phyloP scores from a whole-genome alignment of 1,140 invertebrate genomes.

The Scylla paramamosain region DNA sequence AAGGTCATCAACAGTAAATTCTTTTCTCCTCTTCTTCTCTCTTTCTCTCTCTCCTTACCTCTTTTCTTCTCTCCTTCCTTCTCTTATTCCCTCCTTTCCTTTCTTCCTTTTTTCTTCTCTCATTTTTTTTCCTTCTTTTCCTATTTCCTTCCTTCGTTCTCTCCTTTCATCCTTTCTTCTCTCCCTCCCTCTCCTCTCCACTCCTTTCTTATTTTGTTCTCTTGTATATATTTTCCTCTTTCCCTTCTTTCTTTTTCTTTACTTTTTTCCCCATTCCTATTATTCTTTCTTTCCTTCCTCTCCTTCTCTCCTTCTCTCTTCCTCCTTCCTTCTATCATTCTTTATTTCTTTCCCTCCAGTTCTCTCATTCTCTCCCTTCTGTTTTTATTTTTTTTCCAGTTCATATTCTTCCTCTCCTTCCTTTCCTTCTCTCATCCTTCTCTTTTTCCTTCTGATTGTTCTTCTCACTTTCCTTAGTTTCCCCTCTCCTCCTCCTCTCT shows the following conservation, averaged over 20 bases:
- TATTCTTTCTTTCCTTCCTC: background rate
- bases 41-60: background rate
- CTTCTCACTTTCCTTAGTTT: background rate
- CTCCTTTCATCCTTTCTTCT: background rate
- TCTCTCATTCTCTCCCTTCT: slow-evolving; percentile 28
- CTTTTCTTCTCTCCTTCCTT: background rate
- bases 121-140: background rate
- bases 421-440: background rate
- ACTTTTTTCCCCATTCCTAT: background rate
- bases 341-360: slow-evolving; percentile 19
- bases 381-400: background rate
- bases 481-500: background rate
- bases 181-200: background rate
- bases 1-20: background rate
- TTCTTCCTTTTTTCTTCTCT: background rate
- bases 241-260: background rate
- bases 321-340: slow-evolving; percentile 21
- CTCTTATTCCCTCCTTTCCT: background rate
- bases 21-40: background rate
- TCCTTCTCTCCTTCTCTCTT: background rate
- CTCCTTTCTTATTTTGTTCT: background rate
- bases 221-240: background rate
- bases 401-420: background rate
- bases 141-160: background rate
- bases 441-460: no score